Evolutionary conservation across 2,888 invertebrate genomes (phyloP).

Genomic region (Troides helena): DNA sequence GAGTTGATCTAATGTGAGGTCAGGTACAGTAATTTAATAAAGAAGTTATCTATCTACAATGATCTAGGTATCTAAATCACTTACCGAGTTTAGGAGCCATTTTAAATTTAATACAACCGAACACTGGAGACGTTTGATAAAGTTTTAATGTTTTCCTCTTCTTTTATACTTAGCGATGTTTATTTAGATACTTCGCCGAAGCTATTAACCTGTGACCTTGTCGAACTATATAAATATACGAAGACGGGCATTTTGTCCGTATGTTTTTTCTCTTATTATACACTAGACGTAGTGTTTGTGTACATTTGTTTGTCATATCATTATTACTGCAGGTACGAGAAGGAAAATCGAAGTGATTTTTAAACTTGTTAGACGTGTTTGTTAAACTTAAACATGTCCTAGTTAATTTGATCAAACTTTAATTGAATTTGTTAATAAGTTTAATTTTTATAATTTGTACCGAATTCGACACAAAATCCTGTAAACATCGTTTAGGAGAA

Average conservation of each 20-base stretch:
- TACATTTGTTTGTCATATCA: no score
- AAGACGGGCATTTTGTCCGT: not conserved
- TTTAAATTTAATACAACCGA: not conserved
- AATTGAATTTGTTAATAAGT: no score
- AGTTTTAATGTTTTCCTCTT: not conserved
- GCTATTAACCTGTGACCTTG: conserved; percentile 4
- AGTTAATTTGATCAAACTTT: no score
- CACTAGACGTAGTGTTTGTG: no score
- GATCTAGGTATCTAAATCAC: not conserved
- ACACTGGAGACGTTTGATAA: not conserved
- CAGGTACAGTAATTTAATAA: not conserved
- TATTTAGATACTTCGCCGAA: conserved; percentile 1
- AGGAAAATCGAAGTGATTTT: no score
- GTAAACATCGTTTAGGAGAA: no score
- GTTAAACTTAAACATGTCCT: no score
- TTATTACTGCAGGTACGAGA: no score
- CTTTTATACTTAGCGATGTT: conserved; percentile 8
- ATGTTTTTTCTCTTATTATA: not conserved
- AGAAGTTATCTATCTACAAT: not conserved
- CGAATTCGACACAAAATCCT: no score
- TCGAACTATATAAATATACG: not conserved
- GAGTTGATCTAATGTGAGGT: no score
- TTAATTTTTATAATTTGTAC: no score
- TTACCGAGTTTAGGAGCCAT: conserved; percentile 11
- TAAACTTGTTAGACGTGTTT: no score